Conservation (phyloP, 2,888 invertebrate genomes). For the Apodemia mormo region DNA sequence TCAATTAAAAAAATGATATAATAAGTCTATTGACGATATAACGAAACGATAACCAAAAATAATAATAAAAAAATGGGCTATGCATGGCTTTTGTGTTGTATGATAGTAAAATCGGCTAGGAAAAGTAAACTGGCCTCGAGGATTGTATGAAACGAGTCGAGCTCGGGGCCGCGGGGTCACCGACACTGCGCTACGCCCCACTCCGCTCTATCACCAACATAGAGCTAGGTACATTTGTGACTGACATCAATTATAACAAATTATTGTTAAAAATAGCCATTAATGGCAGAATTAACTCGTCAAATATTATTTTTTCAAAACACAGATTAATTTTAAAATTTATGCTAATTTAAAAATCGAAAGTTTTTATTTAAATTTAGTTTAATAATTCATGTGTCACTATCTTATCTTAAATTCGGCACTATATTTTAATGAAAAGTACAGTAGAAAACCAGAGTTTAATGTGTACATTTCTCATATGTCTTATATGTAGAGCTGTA, state of each 20-base stretch:
- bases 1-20: not conserved
- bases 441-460: not conserved
- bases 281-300: not conserved
- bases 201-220: constrained; percentile 44
- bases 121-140: constrained; percentile 43
- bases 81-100: constrained; percentile 27
- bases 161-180: constrained; percentile 73
- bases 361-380: too few species aligned
- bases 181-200: constrained; percentile 58
- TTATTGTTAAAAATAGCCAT: not conserved
- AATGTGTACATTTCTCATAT: not conserved
- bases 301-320: not conserved
- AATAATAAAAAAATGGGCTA: constrained; percentile 29
- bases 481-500: not conserved
- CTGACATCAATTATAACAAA: constrained; percentile 10
- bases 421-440: not conserved
- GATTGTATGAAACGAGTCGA: constrained; percentile 48
- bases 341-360: not conserved
- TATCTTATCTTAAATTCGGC: not conserved
- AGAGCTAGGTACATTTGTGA: constrained; percentile 34
- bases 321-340: not conserved
- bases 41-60: not conserved
- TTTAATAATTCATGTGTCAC: not conserved
- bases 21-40: too few species aligned
- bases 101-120: constrained; percentile 30